phyloP scores from a whole-genome alignment of 2,797 vertebrate genomes.

The Poeciliopsis presidionis region DNA sequence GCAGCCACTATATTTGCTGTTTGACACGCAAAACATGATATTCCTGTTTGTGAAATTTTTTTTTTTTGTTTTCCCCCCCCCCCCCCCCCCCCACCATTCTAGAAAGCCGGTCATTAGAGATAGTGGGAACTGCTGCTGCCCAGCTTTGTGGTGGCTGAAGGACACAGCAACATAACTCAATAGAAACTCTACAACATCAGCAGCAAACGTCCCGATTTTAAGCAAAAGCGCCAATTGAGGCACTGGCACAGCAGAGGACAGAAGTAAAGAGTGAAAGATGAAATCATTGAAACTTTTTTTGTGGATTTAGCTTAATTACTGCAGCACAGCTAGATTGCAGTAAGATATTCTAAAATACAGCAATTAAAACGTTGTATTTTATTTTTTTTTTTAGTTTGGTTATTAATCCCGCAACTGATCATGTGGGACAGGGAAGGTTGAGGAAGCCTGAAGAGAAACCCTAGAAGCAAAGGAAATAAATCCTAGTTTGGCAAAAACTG shows the following conservation, averaged over 20 bases:
- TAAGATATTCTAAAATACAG: background rate
- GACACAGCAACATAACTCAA: background rate
- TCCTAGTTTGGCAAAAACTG: background rate
- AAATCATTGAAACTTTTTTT: background rate
- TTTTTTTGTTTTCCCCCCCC: too few species aligned
- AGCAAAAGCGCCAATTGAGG: background rate
- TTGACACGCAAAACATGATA: too few species aligned
- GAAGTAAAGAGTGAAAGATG: background rate
- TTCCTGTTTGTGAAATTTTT: too few species aligned
- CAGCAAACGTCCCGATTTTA: background rate
- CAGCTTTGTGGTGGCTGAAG: background rate
- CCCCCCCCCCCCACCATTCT: background rate
- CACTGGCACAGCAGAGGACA: background rate
- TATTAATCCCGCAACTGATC: background rate
- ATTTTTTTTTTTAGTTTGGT: background rate
- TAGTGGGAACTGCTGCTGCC: background rate
- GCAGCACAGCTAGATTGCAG: background rate
- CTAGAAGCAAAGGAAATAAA: background rate
- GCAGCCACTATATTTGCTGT: too few species aligned
- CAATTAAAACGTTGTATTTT: background rate
- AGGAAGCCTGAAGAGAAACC: background rate
- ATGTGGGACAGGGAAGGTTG: background rate
- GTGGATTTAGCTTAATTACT: background rate
- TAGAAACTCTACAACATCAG: background rate
- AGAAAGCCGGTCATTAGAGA: background rate